Evolutionary conservation across 2,888 invertebrate genomes (phyloP), one percentile per base, ranked within the genome.

Genomic region (Caenorhabditis angaria): DNA sequence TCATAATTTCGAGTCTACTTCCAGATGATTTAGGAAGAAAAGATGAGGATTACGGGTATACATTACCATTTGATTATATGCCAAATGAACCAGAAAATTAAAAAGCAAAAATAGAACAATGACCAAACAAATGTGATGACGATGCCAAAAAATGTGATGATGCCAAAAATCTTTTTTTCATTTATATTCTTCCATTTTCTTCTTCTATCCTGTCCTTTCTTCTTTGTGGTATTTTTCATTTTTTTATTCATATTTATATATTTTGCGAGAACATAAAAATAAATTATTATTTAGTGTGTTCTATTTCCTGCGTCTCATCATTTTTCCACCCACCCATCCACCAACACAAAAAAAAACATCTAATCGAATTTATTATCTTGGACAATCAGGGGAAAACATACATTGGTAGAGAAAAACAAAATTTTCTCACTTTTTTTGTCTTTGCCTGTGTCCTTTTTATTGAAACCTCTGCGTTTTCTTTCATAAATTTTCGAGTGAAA

Each of bases 1-100:
- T 24, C 28, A n/a, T 32, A 2, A 55, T 55, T 27, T n/a, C 27
- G 5, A 29, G 55, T n/a, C n/a, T 55, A 18, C 55, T 55, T 6
- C 55, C 55, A 2, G 55, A 55, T 20, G 28, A 32, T 28, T 32
- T 55, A 28, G 55, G 55, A 10, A n/a, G n/a, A 4, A 55, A 55
- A 27, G 22, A 24, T 8, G 55, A 55, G 6, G 55, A 55, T 32
- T n/a, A 55, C 20, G 24, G 22, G n/a, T 24, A 50, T 8, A 50
- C 2, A 22, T 10, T 50, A 8, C 50, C 24, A 24, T 41, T 41
- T 18, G 41, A 41, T 41, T 41, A 41, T 41, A 18, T 18, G 18
- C 41, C 41, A 41, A 41, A 5, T 41, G 41, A 41, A 12, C 41
- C 41, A 12, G 41, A 41, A 41, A 3, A 18, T 14, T 41, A 18